Percentiles rank a stretch among this genome's conserved stretches.
phyloP scores from a whole-genome alignment of 2,888 invertebrate genomes.

The Macropis europaea region DNA sequence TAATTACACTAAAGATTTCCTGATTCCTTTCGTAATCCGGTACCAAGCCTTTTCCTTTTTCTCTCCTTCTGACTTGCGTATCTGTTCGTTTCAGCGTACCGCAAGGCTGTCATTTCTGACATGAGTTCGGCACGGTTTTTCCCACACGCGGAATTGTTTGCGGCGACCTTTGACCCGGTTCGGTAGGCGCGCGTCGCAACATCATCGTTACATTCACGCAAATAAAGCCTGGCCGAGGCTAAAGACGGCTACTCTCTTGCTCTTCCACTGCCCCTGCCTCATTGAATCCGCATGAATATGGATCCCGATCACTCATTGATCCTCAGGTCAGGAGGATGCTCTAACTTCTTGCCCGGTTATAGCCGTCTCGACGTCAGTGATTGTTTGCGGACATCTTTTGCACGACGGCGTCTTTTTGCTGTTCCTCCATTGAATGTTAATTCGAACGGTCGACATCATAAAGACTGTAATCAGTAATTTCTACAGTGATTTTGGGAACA shows the following conservation, averaged over 20 bases:
- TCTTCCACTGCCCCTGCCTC: slow-evolving; percentile 21
- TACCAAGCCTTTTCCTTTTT: neutral
- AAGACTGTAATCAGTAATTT: too few relatives aligned
- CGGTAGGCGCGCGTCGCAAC: slow-evolving; percentile 71
- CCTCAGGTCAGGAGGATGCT: slow-evolving; percentile 75
- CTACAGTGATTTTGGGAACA: too few relatives aligned
- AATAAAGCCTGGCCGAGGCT: slow-evolving; percentile 63
- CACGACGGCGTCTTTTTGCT: neutral
- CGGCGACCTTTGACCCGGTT: slow-evolving; percentile 76
- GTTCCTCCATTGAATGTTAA: neutral
- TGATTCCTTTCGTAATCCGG: neutral
- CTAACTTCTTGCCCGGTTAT: slow-evolving; percentile 52
- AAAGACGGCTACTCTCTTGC: slow-evolving; percentile 52
- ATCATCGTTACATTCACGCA: slow-evolving; percentile 75
- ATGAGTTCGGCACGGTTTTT: slow-evolving; percentile 68
- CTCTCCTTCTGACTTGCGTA: neutral
- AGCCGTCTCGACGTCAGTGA: neutral
- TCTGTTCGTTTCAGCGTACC: slow-evolving; percentile 4
- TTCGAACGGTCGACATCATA: too few relatives aligned
- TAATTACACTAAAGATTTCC: too few relatives aligned
- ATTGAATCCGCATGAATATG: slow-evolving; percentile 68
- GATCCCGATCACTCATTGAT: slow-evolving; percentile 77
- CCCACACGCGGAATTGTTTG: slow-evolving; percentile 78
- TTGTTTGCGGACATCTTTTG: neutral
- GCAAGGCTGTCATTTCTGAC: slow-evolving; percentile 47